Base-by-base conservation (phyloP, 2,888 invertebrate species). In the Drosophila gaucha region DNA sequence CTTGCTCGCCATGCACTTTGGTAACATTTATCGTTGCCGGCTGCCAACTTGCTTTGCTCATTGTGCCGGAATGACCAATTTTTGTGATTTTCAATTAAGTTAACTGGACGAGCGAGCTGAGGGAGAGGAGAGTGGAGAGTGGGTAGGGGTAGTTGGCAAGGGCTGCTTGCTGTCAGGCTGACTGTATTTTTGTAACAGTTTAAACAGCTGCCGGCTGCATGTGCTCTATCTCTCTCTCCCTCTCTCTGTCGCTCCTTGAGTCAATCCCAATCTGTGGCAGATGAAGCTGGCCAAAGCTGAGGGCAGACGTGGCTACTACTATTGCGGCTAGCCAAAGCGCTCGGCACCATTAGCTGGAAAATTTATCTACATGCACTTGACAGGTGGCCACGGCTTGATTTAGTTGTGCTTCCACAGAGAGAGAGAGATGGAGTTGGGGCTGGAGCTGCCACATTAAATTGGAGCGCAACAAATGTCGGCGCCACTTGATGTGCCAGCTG, bases 51-150 rank as follows among this genome's bases (percentile, higher is more conserved):
- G 68, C 80, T 78, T 66, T 80, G 88, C 76, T 84, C 84, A 84
- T 74, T 85, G 80, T 86, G 78, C 71, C 74, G 86, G 88, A 85
- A 85, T 88, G 85, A 86, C 80, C 88, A 85, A 86, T 87, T 86
- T 84, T 86, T 84, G 87, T 84, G 86, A 86, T 86, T 88, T 88
- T 86, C 84, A 86, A 86, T 86, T 86, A 86, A 86, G 84, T 86
- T 84, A 88, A 71, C 78, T 77, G 74, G 51, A 56, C 67, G 49
- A 51, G 41, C 35, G 41, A 36, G 74, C 20, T 6, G 36, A 28
- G 30, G 1, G 6, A 8, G 20, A 12, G n/a, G 30, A 26, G 6
- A 6, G 3, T 8, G 1, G 12, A 4, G n/a, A 6, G 9, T 10
- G 38, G 12, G 10, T n/a, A 46, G 20, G 30, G 20, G 20, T 14